Percentiles rank a stretch among this genome's conserved stretches.
phyloP scores from a whole-genome alignment of 2,797 vertebrate species.

The Australoheros facetus region DNA sequence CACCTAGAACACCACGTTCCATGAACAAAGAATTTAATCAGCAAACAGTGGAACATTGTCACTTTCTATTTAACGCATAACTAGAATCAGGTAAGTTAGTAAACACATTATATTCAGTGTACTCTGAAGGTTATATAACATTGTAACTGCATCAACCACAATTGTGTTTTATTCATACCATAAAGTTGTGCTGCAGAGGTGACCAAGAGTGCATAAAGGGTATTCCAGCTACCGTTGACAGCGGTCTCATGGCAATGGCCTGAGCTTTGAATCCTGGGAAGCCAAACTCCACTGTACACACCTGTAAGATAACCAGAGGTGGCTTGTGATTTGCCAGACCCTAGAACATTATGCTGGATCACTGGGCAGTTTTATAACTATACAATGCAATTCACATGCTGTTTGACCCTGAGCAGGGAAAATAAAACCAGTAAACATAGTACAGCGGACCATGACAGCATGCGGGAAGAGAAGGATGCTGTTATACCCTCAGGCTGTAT shows the following conservation, averaged over 20 bases:
- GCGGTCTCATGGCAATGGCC: conserved; percentile 88
- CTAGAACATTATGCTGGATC: not conserved
- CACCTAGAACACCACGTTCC: conserved; percentile 80
- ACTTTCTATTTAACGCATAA: not conserved
- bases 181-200: conserved; percentile 98
- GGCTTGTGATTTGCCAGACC: not conserved
- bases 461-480: conserved; percentile 14
- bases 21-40: not conserved
- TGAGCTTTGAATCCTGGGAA: conserved; percentile 91
- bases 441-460: not conserved
- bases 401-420: not conserved
- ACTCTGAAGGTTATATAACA: not conserved
- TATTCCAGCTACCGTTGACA: conserved; percentile 93
- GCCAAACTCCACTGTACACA: conserved; percentile 92
- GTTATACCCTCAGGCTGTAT: conserved; percentile 24
- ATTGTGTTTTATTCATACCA: conserved; percentile 81
- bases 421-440: conserved; percentile 22
- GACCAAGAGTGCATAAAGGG: conserved; percentile 99
- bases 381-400: conserved; percentile 9
- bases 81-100: not conserved
- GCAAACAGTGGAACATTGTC: not conserved
- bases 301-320: conserved; percentile 65
- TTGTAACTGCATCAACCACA: not conserved
- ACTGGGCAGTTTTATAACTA: not conserved
- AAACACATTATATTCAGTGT: not conserved